Percentiles rank a stretch among this genome's conserved stretches.
These are phyloP conservation scores for Harpagifer antarcticus DNA, from an alignment of 2,797 vertebrate species.

Conservation along the genomic window DNA sequence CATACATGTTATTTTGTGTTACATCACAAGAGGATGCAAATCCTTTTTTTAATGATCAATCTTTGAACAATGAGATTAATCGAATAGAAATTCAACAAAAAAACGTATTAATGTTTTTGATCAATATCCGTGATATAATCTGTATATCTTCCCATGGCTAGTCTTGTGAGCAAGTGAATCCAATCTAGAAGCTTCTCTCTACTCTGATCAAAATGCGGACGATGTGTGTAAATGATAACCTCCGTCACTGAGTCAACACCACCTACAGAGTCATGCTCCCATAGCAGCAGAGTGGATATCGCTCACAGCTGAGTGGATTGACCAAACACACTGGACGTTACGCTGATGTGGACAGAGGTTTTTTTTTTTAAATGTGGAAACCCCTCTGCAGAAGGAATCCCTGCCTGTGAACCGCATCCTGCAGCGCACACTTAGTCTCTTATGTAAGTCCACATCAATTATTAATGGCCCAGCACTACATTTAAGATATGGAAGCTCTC, in stretches of 20 bases:
- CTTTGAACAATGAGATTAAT: no score
- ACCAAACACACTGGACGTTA: not conserved
- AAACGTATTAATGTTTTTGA: no score
- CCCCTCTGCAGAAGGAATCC: conserved; percentile 61
- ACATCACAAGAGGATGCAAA: no score
- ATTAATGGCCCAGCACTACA: conserved; percentile 64
- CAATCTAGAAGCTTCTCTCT: not conserved
- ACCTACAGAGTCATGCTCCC: not conserved
- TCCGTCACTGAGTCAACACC: not conserved
- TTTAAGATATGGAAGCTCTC: conserved; percentile 54
- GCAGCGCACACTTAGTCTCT: conserved; percentile 47
- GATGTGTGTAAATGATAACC: not conserved
- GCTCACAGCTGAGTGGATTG: not conserved
- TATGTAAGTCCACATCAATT: conserved; percentile 70
- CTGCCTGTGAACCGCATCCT: conserved; percentile 49
- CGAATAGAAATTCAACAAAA: no score
- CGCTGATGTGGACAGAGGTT: not conserved
- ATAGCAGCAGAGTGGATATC: not conserved
- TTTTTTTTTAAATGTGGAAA: conserved; percentile 41
- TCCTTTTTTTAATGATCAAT: no score
- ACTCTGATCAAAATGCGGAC: not conserved
- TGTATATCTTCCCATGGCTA: no score
- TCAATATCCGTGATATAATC: no score
- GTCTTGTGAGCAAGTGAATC: no score
- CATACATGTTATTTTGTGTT: no score